phyloP scores from a whole-genome alignment of 2,113 vertebrate species.

The Tretioscincus oriximinensis region DNA sequence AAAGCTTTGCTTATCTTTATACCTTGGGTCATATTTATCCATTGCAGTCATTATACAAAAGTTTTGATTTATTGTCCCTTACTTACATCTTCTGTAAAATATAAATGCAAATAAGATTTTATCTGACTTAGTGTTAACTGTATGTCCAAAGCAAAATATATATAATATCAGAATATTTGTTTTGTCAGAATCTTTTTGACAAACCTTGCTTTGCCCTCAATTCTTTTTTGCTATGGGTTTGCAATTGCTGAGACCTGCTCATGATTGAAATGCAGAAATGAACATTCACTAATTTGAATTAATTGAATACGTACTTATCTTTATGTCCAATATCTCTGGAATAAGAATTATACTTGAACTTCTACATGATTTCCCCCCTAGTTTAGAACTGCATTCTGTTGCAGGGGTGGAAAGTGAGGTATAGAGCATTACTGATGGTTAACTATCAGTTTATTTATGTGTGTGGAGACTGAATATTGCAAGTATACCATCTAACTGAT shows the following conservation, averaged over 20 bases:
- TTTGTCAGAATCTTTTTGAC: not conserved
- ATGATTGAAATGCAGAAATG: slow-evolving; percentile 34
- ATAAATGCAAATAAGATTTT: not conserved
- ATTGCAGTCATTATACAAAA: not conserved
- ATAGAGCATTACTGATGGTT: not conserved
- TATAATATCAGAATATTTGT: not conserved
- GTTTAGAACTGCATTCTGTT: slow-evolving; percentile 16
- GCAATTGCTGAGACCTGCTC: not conserved
- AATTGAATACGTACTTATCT: slow-evolving; percentile 12
- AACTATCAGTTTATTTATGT: not conserved
- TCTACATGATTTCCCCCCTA: slow-evolving; percentile 31
- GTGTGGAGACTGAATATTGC: not conserved
- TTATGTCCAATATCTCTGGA: not conserved
- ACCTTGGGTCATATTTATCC: slow-evolving; percentile 40
- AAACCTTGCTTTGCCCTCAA: slow-evolving; percentile 10
- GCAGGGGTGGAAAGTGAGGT: slow-evolving; percentile 3
- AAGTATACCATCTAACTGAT: no score
- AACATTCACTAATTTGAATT: slow-evolving; percentile 19
- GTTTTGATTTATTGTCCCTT: not conserved
- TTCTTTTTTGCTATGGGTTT: slow-evolving; percentile 24
- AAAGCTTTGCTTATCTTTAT: slow-evolving; percentile 23
- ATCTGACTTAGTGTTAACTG: not conserved
- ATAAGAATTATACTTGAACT: slow-evolving; percentile 41
- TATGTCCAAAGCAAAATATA: not conserved
- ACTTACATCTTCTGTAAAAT: not conserved